Evolutionary conservation across 2,797 vertebrate genomes (phyloP).

Genomic region (Chelon labrosus): DNA sequence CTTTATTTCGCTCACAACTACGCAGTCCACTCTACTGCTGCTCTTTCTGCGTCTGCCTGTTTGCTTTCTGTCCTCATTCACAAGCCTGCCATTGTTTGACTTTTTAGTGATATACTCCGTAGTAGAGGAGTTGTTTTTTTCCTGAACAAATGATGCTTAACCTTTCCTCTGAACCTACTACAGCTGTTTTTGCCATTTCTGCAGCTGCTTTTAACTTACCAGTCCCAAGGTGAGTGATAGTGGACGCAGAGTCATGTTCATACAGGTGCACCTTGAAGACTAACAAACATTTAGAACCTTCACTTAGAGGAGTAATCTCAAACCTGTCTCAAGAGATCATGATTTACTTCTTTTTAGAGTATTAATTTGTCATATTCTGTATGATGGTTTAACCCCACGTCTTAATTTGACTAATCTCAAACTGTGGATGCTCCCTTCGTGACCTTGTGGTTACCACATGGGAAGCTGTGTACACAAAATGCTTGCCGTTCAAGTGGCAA

Average conservation of each 20-base stretch:
- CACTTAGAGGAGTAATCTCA: no score
- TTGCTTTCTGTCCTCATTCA: background rate
- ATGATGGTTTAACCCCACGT: no score
- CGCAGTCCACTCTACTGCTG: background rate
- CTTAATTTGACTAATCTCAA: no score
- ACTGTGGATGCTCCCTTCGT: no score
- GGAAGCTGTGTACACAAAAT: no score
- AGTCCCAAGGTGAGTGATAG: background rate
- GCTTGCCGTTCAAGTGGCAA: no score
- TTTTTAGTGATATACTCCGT: background rate
- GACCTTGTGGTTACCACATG: no score
- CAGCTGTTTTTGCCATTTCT: background rate
- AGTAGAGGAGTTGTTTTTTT: background rate
- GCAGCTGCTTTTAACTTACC: background rate
- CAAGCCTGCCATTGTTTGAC: background rate
- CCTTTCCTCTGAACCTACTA: background rate
- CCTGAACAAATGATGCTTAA: background rate
- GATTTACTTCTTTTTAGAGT: background rate
- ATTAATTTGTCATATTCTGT: no score
- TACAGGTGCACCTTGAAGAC: background rate
- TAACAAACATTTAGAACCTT: no score
- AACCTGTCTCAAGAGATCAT: background rate
- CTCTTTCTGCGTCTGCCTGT: background rate
- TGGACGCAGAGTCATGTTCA: background rate
- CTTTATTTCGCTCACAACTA: background rate